phyloP scores from a whole-genome alignment of 2,797 vertebrate species.

The Catharus ustulatus region DNA sequence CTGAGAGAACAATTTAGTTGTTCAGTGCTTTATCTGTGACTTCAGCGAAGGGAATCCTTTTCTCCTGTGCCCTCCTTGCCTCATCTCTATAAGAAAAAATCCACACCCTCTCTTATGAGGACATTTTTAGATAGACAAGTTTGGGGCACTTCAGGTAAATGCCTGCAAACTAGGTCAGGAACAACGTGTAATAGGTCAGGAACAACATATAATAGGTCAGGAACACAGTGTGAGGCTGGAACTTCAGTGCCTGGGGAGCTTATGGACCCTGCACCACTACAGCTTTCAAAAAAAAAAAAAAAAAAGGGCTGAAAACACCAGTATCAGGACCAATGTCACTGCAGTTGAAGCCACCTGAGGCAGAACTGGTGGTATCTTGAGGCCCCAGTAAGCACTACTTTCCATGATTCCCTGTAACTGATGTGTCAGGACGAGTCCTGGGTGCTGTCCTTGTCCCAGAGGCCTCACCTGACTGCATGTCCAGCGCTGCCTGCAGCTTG shows the following conservation, averaged over 20 bases:
- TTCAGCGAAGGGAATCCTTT: not conserved
- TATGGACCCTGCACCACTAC: not conserved
- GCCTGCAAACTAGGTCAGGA: not conserved
- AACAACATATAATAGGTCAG: not conserved
- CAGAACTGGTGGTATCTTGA: not conserved
- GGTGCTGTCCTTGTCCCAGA: accelerated
- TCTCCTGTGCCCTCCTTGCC: not conserved
- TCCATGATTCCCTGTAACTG: accelerated
- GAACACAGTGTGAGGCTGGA: not conserved
- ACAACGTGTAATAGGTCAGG: not conserved
- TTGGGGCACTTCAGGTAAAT: not conserved
- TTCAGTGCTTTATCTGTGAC: not conserved
- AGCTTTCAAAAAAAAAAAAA: not conserved
- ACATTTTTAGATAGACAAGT: not conserved
- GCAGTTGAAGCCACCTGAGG: not conserved
- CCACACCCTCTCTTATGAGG: not conserved
- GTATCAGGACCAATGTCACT: not conserved
- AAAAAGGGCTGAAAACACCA: not conserved
- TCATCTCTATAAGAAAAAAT: not conserved
- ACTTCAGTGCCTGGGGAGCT: not conserved
- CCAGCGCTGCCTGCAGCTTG: slow-evolving; percentile 95
- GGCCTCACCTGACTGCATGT: slow-evolving; percentile 95
- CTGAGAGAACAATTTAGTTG: not conserved
- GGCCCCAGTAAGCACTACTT: not conserved
- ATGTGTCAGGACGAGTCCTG: accelerated